Evolutionary conservation across 2,113 vertebrate genomes (phyloP), one percentile per base, ranked within the genome.

Genomic region (Myotis lucifugus): DNA sequence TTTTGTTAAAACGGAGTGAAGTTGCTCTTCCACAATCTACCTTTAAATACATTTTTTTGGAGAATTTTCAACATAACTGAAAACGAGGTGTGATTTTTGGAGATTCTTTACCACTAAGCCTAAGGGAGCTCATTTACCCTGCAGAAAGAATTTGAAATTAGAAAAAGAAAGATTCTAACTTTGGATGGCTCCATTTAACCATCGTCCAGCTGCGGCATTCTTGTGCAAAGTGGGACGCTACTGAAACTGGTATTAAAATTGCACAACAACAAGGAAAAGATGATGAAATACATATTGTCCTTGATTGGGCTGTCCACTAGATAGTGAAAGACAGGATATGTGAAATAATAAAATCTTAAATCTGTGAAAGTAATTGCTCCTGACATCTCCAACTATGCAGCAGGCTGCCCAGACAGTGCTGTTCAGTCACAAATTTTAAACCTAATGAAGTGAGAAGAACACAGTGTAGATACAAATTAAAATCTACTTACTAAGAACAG

Each of bases 331-430:
- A 96, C 95, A 97, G 96, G 90, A 32, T 96, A 98, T 90, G 84
- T 95, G 95, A 94, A 95, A 98, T 98, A 97, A 97, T 90, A 98
- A 98, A 98, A 98, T 98, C 96, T 98, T 98, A 98, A 97, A 97
- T 97, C 98, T 98, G 77, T 97, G 95, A 98, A 98, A 97, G 90
- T 97, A 98, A 98, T 98, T 98, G 77, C 95, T 98, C 98, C 96
- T 98, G 98, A 98, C 95, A 96, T 98, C 97, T 98, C 97, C 98
- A 98, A 8, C 95, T 64, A 98, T 96, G 97, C 97, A 98, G 97
- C 82, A 97, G 97, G 66, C 96, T 98, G 96, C 93, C 96, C 97
- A 96, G 98, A 97, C 85, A 96, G 82, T 94, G 66, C 78, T 98
- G 87, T 87, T 98, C 96, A 96, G 95, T 95, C 94, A 98, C 97